Conservation (phyloP, 2,888 invertebrate genomes). For the Lydus trimaculatus region DNA sequence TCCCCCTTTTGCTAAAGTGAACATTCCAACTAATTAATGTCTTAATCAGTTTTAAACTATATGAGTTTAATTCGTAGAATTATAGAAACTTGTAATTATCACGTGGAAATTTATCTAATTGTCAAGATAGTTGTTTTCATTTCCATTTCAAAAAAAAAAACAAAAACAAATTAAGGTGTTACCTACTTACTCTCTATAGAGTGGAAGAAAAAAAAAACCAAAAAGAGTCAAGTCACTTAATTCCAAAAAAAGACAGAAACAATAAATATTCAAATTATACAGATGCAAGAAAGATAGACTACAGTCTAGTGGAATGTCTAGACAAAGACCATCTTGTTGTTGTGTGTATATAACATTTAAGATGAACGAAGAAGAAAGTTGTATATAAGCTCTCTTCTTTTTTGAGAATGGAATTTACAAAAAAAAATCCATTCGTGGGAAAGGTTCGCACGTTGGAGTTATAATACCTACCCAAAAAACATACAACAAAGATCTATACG, state of each 20-base stretch:
- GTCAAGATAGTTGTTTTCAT: not conserved
- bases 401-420: not conserved
- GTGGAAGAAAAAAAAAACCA: too few species aligned
- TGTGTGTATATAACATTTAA: not conserved
- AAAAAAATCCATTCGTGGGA: not conserved
- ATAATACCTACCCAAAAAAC: not conserved
- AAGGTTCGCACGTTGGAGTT: not conserved
- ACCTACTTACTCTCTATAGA: too few species aligned
- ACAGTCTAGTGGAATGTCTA: constrained; percentile 53
- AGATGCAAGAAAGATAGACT: constrained; percentile 24
- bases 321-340: constrained; percentile 48
- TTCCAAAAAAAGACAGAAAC: not conserved
- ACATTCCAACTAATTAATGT: constrained; percentile 36
- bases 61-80: constrained; percentile 15
- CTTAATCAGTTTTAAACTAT: constrained; percentile 34
- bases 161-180: too few species aligned
- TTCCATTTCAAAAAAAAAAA: too few species aligned
- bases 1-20: constrained; percentile 31
- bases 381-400: not conserved
- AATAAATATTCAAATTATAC: not conserved
- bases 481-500: not conserved
- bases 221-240: not conserved
- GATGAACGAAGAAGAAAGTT: constrained; percentile 2
- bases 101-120: not conserved
- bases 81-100: not conserved